phyloP scores from a whole-genome alignment of 64 coral and sea anemone species.

The Hydrozoanthus tunicans region DNA sequence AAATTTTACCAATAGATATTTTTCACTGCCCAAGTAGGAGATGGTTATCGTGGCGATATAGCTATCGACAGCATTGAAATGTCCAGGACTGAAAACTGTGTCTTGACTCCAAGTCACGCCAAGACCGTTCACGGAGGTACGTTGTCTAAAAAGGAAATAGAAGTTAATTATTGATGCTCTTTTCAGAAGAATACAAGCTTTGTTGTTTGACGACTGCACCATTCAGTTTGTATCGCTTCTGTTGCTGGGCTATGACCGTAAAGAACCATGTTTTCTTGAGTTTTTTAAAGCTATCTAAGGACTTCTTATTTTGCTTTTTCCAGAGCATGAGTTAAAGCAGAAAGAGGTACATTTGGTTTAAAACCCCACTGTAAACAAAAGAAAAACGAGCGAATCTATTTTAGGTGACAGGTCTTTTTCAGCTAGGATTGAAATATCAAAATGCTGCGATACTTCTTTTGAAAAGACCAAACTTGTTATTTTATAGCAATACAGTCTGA shows the following conservation, averaged over 20 bases:
- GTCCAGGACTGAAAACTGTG: not conserved
- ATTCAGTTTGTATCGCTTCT: too few relatives aligned
- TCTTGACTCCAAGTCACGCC: slow-evolving; percentile 12
- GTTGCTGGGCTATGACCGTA: too few relatives aligned
- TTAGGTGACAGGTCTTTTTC: too few relatives aligned
- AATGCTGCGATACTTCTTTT: not conserved
- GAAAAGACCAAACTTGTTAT: not conserved
- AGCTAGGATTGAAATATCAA: not conserved
- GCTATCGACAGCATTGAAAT: slow-evolving; percentile 25
- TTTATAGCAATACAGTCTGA: slow-evolving; percentile 22
- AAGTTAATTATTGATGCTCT: not conserved
- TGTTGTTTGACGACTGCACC: too few relatives aligned
- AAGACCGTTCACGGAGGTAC: not conserved
- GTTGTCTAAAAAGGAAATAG: not conserved
- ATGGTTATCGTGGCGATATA: slow-evolving; percentile 35
- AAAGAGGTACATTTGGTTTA: too few relatives aligned
- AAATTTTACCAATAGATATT: slow-evolving; percentile 12
- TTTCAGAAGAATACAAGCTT: not conserved
- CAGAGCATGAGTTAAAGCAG: too few relatives aligned
- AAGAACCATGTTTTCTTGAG: too few relatives aligned
- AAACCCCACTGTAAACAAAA: too few relatives aligned
- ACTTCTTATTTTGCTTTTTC: too few relatives aligned
- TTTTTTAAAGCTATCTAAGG: too few relatives aligned
- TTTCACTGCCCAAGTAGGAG: slow-evolving; percentile 53
- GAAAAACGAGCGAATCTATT: too few relatives aligned